A percentile compares a stretch with the other conserved stretches of the same genome.
These are phyloP conservation scores for Oncopodura yosiiana DNA, from an alignment of 1,140 invertebrate genomes.

Conservation along the genomic window DNA sequence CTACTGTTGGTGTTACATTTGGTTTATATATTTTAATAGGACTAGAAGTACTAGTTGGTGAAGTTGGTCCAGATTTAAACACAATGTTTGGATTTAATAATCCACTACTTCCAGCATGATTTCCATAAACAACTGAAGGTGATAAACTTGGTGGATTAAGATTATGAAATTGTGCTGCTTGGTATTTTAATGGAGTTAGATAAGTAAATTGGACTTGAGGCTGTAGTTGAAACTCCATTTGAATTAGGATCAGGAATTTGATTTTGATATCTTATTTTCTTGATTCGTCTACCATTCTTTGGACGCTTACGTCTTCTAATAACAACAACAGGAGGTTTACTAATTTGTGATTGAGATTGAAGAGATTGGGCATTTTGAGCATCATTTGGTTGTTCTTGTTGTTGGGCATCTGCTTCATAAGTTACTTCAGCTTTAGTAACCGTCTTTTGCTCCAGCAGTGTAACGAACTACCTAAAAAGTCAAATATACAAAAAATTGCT, in stretches of 20 bases:
- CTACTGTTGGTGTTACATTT: not conserved
- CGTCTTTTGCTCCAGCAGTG: constrained; percentile 64
- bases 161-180: not conserved
- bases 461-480: constrained; percentile 61
- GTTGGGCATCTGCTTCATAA: constrained; percentile 59
- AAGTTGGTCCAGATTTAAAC: constrained; percentile 3
- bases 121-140: not conserved
- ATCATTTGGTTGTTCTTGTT: constrained; percentile 43
- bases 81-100: not conserved
- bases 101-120: not conserved
- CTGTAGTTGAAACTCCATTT: not conserved
- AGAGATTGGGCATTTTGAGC: not conserved
- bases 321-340: too few species aligned
- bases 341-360: not conserved
- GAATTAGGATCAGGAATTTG: not conserved
- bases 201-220: not conserved
- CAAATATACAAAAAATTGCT: not conserved
- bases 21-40: not conserved
- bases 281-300: too few species aligned
- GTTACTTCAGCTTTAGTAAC: constrained; percentile 68
- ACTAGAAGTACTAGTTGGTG: not conserved
- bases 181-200: not conserved
- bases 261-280: not conserved
- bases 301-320: not conserved
- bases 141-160: constrained; percentile 9